A percentile compares a stretch with the other conserved stretches of the same genome.
These are phyloP conservation scores for Clarias pachynema DNA, from an alignment of 2,797 vertebrate species.

Conservation along the genomic window DNA sequence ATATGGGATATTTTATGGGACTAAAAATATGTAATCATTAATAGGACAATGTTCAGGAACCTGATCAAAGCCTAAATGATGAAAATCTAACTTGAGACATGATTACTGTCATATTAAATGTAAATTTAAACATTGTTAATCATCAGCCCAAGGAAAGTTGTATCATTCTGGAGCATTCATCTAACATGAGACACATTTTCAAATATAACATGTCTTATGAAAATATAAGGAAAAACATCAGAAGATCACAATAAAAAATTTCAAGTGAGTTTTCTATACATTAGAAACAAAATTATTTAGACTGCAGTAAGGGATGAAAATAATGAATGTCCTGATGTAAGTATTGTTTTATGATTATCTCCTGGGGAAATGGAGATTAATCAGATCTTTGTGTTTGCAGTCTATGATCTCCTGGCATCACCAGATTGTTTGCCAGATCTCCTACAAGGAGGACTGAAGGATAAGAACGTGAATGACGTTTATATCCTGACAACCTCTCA, in stretches of 20 bases:
- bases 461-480: slow-evolving; percentile 82
- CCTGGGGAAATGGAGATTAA: not conserved
- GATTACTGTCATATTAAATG: not conserved
- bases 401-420: slow-evolving; percentile 90
- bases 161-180: not conserved
- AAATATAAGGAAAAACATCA: not conserved
- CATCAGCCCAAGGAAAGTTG: not conserved
- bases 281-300: too few species aligned
- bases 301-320: not conserved
- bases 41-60: not conserved
- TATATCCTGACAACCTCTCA: slow-evolving; percentile 89
- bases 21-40: not conserved
- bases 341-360: not conserved
- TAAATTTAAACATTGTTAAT: not conserved
- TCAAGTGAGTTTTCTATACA: not conserved
- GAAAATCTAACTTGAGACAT: not conserved
- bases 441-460: slow-evolving; percentile 83
- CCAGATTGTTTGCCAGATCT: slow-evolving; percentile 83
- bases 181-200: not conserved
- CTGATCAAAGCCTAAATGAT: not conserved
- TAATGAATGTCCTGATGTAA: not conserved
- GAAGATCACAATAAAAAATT: not conserved
- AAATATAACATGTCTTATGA: not conserved
- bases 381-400: slow-evolving; percentile 66
- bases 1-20: not conserved